These are phyloP conservation scores for Epistrophe grossulariae DNA, from an alignment of 2,888 invertebrate species.

Conservation along the genomic window DNA sequence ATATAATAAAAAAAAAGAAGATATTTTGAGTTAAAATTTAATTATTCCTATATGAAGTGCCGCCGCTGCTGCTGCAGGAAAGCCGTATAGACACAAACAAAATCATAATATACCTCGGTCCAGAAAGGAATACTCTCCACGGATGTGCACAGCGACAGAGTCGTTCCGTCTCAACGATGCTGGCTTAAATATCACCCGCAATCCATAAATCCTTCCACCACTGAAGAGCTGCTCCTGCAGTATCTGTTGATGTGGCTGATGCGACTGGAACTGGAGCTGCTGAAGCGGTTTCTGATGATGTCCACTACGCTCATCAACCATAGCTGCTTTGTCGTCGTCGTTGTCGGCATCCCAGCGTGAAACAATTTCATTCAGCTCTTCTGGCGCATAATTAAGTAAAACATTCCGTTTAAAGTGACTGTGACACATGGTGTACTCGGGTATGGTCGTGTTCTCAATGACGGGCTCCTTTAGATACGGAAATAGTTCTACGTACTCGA, in stretches of 20 bases:
- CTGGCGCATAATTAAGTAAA: slow-evolving; percentile 74
- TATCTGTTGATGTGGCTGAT: slow-evolving; percentile 6
- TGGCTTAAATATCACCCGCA: slow-evolving; percentile 72
- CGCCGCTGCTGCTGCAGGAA: not conserved
- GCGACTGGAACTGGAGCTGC: not conserved
- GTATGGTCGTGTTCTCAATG: slow-evolving; percentile 81
- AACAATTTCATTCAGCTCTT: slow-evolving; percentile 70
- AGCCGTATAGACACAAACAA: slow-evolving; percentile 3
- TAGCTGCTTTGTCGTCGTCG: slow-evolving; percentile 6
- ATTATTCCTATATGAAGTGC: slow-evolving; percentile 35
- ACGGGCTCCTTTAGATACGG: slow-evolving; percentile 83
- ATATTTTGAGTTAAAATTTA: slow-evolving; percentile 44
- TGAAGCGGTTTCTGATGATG: slow-evolving; percentile 14
- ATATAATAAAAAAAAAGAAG: slow-evolving; percentile 34
- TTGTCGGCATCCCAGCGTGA: slow-evolving; percentile 54
- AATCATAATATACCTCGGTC: slow-evolving; percentile 51
- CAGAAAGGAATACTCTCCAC: slow-evolving; percentile 67
- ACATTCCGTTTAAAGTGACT: slow-evolving; percentile 75
- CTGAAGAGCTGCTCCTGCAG: slow-evolving; percentile 61
- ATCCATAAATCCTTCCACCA: slow-evolving; percentile 73
- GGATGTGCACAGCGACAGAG: slow-evolving; percentile 54
- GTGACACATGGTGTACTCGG: slow-evolving; percentile 81
- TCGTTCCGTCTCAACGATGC: slow-evolving; percentile 48
- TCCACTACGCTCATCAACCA: slow-evolving; percentile 38
- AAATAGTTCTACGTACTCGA: slow-evolving; percentile 83